These are phyloP conservation scores for Pristionchus exspectatus DNA, from an alignment of 2,888 invertebrate species.

Conservation along the genomic window DNA sequence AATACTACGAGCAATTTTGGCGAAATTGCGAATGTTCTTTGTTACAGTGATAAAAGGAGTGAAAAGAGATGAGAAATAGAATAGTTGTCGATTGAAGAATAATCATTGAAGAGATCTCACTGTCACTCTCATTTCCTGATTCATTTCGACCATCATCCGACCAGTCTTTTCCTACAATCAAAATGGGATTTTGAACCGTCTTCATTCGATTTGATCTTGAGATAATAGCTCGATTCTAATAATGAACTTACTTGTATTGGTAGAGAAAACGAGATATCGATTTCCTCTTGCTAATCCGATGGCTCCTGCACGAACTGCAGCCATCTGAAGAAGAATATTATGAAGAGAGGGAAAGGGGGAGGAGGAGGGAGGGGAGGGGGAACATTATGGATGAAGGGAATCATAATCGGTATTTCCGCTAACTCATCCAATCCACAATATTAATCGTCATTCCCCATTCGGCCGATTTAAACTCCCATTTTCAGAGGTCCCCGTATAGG, in stretches of 20 bases:
- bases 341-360: background rate
- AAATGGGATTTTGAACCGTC: background rate
- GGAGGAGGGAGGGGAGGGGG: background rate
- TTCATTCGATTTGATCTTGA: background rate
- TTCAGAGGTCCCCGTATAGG: background rate
- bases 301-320: slow-evolving; percentile 48
- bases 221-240: background rate
- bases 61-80: background rate
- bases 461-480: too few relatives aligned
- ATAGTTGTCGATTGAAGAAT: background rate
- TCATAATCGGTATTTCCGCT: background rate
- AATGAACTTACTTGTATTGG: slow-evolving; percentile 24
- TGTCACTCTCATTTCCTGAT: background rate
- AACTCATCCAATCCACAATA: background rate
- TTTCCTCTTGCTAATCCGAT: slow-evolving; percentile 26
- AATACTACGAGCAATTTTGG: background rate
- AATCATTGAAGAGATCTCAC: background rate
- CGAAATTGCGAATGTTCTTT: background rate
- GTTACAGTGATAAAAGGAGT: background rate
- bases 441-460: background rate
- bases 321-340: background rate
- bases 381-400: background rate
- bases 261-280: slow-evolving; percentile 49
- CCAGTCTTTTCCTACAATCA: background rate
- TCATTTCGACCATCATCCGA: background rate